Percentiles rank a stretch among this genome's conserved stretches.
Conservation (phyloP, 2,113 vertebrate genomes). For the Gila orcuttii region DNA sequence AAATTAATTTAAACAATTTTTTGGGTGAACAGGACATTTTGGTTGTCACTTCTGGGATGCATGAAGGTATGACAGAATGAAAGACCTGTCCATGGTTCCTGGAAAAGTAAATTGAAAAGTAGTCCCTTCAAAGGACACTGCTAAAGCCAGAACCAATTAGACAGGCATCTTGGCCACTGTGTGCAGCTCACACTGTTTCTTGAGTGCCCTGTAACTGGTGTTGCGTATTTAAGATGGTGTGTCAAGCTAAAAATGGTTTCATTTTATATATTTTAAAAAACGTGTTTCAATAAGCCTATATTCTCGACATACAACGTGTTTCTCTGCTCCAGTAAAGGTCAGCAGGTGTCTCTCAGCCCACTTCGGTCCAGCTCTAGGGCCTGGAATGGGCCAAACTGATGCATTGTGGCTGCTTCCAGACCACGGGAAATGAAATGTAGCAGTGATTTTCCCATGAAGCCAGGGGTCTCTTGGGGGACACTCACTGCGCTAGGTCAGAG, state of each 20-base stretch:
- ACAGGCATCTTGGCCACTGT: background rate
- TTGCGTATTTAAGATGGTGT: background rate
- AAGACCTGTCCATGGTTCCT: background rate
- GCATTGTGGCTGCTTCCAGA: constrained; percentile 50
- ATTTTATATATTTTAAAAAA: background rate
- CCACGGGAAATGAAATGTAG: constrained; percentile 69
- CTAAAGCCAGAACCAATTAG: background rate
- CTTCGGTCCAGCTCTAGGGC: background rate
- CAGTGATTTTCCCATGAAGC: constrained; percentile 78
- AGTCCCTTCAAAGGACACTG: background rate
- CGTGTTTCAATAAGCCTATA: background rate
- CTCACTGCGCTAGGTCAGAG: constrained; percentile 50
- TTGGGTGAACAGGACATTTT: background rate
- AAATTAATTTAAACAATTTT: background rate
- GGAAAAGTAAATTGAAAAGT: background rate
- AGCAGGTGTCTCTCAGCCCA: constrained; percentile 21
- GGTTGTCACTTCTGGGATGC: background rate
- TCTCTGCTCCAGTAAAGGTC: constrained; percentile 10
- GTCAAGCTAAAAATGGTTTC: background rate
- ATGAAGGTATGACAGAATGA: background rate
- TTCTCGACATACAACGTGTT: background rate
- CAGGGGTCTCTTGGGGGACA: constrained; percentile 67
- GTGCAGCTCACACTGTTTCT: background rate
- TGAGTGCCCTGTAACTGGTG: background rate
- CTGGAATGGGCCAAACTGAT: constrained; percentile 20